Evolutionary conservation across 2,797 vertebrate species (phyloP), one percentile per base, ranked within the genome.

Genomic region (Eurystomus glaucurus): DNA sequence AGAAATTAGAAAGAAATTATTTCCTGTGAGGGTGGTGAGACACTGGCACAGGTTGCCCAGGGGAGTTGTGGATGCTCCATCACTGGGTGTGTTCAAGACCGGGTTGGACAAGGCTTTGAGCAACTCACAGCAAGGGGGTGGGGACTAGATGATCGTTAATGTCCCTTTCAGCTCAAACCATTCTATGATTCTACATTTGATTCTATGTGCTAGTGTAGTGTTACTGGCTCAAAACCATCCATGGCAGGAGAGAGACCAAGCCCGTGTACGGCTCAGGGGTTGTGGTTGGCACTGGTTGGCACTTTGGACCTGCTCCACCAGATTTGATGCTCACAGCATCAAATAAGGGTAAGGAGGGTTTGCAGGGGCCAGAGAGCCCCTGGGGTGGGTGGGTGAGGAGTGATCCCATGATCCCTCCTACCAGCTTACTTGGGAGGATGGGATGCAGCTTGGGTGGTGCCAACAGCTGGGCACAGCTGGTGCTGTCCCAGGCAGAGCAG

Each of bases 231-330:
- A 26, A 39, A 87, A 13, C 8, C 21, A 8, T 5, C 12, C 0
- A 0, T 61, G 58, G 52, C 54, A 17, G 29, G 37, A 69, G 14
- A 57, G 33, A 29, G 35, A 22, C 31, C 18, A 28, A 85, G 52
- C n/a, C 72, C 35, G 19, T 0, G 1, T 2, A 19, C 22, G 6
- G 35, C 37, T 57, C 3, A 0, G n/a, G 18, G 6, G 7, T 3
- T 62, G n/a, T 31, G 74, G 6, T 20, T 50, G 19, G n/a, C 6
- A 0, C 20, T 31, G 76, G 37, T 37, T 37, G 39, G 54, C 11
- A 26, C 20, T 11, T 31, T 23, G 58, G 20, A 61, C 10, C 35
- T 66, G 55, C 64, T 76, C 4, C 46, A 22, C 15, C 0, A 3
- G 4, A 1, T 39, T 43, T 37, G 58, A 11, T 50, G 76, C 17